Base-by-base conservation (phyloP, 2,113 vertebrate genomes). In the Grantiella picta region DNA sequence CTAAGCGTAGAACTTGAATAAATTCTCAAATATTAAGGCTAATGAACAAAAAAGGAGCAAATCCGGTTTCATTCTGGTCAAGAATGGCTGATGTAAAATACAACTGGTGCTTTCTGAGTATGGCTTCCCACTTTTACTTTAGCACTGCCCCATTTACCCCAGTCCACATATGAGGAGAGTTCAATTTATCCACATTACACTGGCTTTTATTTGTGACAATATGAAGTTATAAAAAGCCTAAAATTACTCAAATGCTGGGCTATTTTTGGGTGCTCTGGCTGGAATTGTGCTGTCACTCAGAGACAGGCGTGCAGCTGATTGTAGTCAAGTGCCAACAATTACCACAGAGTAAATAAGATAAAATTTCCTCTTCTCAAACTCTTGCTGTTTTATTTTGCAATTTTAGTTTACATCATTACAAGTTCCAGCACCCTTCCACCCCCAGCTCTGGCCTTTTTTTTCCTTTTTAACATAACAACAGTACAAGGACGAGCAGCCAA, bases 201-300 rank as follows among this genome's bases (percentile, higher is more conserved):
- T 31, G 44, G 12, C 40, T 87, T 78, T 91, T 71, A 87, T 78
- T 90, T 85, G 44, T 75, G 65, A 47, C 33, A 36, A 11, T 14
- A 82, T 92, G 66, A 65, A 28, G 44, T 64, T 72, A 63, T 49
- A 76, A 93, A 91, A 82, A 87, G 53, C 52, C 53, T 57, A 60
- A 87, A 87, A 84, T 84, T 73, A 71, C 73, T 63, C 52, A 86
- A 70, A 90, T 57, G 15, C 36, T 76, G 42, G 28, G 53, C 40
- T 94, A 82, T 93, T 94, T 93, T 65, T 60, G 49, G 49, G 52
- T 88, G 75, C 82, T 93, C 70, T 95, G 84, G 61, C 73, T 96
- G 29, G 75, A 82, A 64, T 22, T 87, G 53, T 50, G 63, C 82
- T 96, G 82, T 78, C 90, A 91, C 24, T 96, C 92, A 92, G 57